A percentile compares a stretch with the other conserved stretches of the same genome.
Conservation (phyloP, 1,140 invertebrate species). For the Pectinophora gossypiella region DNA sequence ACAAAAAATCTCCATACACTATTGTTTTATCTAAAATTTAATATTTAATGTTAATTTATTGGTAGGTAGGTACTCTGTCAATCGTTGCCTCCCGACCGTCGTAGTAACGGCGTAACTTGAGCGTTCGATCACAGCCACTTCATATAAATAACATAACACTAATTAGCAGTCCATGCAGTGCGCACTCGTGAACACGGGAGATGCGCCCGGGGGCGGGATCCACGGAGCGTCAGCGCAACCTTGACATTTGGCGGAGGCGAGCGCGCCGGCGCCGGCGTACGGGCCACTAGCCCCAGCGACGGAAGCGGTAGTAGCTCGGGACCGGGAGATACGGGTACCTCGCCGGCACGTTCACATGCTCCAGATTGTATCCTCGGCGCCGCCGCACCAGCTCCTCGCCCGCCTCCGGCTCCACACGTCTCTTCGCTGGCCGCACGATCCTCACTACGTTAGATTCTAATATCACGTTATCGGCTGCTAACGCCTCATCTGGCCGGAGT, state of each 20-base stretch:
- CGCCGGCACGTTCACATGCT: conserved; percentile 69
- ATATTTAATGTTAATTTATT: neutral
- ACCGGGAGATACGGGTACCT: conserved; percentile 62
- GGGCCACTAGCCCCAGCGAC: conserved; percentile 62
- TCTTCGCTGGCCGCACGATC: conserved; percentile 46
- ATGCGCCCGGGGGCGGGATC: conserved; percentile 33
- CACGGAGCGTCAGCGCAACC: conserved; percentile 46
- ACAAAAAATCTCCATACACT: too few relatives aligned
- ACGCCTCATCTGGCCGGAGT: conserved; percentile 50
- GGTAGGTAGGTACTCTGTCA: conserved; percentile 24
- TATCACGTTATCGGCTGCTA: conserved; percentile 66
- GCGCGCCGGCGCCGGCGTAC: conserved; percentile 17
- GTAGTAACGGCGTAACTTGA: conserved; percentile 36
- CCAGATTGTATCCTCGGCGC: conserved; percentile 71
- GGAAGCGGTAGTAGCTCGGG: conserved; percentile 53
- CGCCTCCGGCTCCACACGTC: conserved; percentile 20
- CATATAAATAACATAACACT: conserved; percentile 40
- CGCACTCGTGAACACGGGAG: conserved; percentile 23
- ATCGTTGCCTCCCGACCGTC: conserved; percentile 36
- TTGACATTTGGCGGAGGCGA: conserved; percentile 55
- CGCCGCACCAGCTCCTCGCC: conserved; percentile 45
- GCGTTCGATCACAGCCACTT: conserved; percentile 65
- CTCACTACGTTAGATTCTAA: conserved; percentile 64
- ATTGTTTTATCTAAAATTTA: too few relatives aligned
- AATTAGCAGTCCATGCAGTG: conserved; percentile 35